phyloP scores from a whole-genome alignment of 2,113 vertebrate genomes.

The Anhinga anhinga region DNA sequence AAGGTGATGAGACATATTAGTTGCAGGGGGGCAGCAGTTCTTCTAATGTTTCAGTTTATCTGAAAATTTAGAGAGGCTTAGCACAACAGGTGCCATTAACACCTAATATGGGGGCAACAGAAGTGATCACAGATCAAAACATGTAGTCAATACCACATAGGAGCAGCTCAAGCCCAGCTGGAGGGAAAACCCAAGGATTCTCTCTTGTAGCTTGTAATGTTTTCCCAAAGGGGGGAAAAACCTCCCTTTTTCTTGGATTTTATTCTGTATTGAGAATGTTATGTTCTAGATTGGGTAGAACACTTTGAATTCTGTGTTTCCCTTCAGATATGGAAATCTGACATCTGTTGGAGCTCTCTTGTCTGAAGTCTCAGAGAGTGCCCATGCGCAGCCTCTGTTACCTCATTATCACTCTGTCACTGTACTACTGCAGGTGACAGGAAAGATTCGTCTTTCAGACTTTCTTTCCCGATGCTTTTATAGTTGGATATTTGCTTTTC shows the following conservation, averaged over 20 bases:
- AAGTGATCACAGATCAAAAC: neutral
- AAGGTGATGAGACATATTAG: neutral
- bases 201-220: neutral
- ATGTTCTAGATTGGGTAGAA: neutral
- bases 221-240: neutral
- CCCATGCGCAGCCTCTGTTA: neutral
- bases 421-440: neutral
- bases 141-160: neutral
- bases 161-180: neutral
- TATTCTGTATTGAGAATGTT: neutral
- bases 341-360: neutral
- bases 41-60: slow-evolving; percentile 11
- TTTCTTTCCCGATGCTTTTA: neutral
- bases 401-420: neutral
- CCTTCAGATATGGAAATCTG: neutral
- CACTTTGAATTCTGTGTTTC: neutral
- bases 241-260: neutral
- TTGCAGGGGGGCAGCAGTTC: neutral
- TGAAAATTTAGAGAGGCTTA: slow-evolving; percentile 18
- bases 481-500: neutral
- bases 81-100: slow-evolving; percentile 16
- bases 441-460: neutral
- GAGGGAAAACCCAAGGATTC: neutral
- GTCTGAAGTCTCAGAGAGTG: neutral
- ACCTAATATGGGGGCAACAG: neutral